A percentile compares a stretch with the other conserved stretches of the same genome.
These are phyloP conservation scores for Lepidostoma basale DNA, from an alignment of 1,140 invertebrate species.

Conservation along the genomic window DNA sequence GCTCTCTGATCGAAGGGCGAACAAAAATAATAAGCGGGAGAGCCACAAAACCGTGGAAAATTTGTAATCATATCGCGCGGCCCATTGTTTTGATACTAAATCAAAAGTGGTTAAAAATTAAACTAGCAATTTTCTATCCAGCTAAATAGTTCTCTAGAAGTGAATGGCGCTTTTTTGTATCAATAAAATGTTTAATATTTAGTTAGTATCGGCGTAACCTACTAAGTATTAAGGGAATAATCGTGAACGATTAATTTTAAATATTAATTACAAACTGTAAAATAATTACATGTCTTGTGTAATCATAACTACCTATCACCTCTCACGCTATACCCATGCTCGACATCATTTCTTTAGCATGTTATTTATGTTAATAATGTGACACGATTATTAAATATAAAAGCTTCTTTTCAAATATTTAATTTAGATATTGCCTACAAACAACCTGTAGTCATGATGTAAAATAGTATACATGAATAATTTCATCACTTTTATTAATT, in stretches of 20 bases:
- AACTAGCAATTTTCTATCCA: background rate
- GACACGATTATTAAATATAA: background rate
- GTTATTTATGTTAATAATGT: background rate
- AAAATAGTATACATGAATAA: too few species aligned
- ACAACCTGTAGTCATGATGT: too few species aligned
- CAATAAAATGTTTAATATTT: too few species aligned
- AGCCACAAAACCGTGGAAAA: background rate
- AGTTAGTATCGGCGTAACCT: too few species aligned
- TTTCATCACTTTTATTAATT: too few species aligned
- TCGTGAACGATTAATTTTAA: too few species aligned
- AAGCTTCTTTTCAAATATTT: background rate
- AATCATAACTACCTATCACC: background rate
- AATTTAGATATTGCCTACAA: background rate
- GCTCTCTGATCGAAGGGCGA: background rate
- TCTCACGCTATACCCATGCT: background rate
- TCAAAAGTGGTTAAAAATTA: background rate
- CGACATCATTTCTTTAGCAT: background rate
- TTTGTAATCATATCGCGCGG: background rate
- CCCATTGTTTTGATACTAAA: background rate
- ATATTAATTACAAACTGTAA: too few species aligned
- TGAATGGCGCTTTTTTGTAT: background rate
- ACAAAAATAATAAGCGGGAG: background rate
- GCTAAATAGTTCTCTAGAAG: background rate
- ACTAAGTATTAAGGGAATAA: too few species aligned
- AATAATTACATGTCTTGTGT: background rate